Base-by-base conservation (phyloP, 2,888 invertebrate genomes). In the Polydrusus pterygomalis region DNA sequence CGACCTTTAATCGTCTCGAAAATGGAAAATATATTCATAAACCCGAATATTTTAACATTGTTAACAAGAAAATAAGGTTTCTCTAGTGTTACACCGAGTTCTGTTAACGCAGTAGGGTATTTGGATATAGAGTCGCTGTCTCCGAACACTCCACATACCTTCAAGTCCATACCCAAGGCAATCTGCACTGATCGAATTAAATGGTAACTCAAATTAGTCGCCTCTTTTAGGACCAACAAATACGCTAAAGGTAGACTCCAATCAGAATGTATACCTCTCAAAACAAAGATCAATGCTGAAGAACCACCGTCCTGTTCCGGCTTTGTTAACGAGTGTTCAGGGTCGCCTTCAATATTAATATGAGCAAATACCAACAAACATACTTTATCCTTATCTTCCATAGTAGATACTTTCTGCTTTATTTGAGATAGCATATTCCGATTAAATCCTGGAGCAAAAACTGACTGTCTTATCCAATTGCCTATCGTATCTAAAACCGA, bases 41-140 rank as follows among this genome's bases (percentile, higher is more conserved):
- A 10, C 8, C 51, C 51, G 20, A 51, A 51, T 18, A 51, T 20
- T 51, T 18, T 51, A 20, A n/a, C 2, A 20, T 51, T 51, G 18
- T 51, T 11, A 18, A 51, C 51, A 1, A 51, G 10, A 51, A 51
- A 51, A 51, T 51, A 51, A 20, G 51, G 51, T 7, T 51, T 51
- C 1, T 51, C 20, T 20, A 10, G 18, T 5, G 20, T 51, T 10
- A 51, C 20, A 11, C 51, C 51, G 20, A 51, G 51, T 10, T 7
- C 20, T 10, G 8, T 20, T 51, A 51, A 20, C 11, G 20, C 18
- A 51, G 8, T 10, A 2, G 20, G 51, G 20, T 51, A 51, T 20
- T 51, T 51, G 20, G 51, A 51, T 1, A 1, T 20, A 10, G 10
- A 51, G 11, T 51, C 51, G 1, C 8, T 10, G 11, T 51, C 51